Base-by-base conservation (phyloP, 2,113 vertebrate genomes). In the Cichladusa arquata region DNA sequence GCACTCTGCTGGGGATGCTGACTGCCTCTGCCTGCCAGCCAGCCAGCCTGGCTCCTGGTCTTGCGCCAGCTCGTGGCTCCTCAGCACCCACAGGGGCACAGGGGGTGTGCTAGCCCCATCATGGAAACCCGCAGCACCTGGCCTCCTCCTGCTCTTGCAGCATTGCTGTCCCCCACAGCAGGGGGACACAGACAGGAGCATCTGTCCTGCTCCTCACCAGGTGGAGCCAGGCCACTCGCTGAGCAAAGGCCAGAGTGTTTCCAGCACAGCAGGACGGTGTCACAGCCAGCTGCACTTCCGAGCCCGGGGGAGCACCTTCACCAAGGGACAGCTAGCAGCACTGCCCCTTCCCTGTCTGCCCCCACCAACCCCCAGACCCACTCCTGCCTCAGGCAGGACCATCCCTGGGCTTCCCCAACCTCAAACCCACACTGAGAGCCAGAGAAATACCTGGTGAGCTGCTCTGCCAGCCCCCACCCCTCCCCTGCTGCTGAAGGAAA, bases 111-210 rank as follows among this genome's bases (percentile, higher is more conserved):
- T 97, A 95, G 96, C 92, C 71, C 95, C 38, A 4, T 67, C 88
- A 42, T 5, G 47, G 95, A 88, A 10, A 10, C 70, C 36, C 6
- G 5, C 50, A 44, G 57, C 8, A 64, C 80, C 48, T 1, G 1
- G 42, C 31, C 45, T 85, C 31, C 93, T 84, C 92, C 92, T 97
- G 97, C 93, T 96, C 97, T 97, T 96, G 95, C 96, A 92, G 64
- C 92, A 81, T 14, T 29, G 3, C 96, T 92, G 69, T 44, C n/a
- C 45, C 74, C 31, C 5, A 3, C 44, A 8, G 19, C 56, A 50
- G 12, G 0, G 19, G 60, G 64, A 86, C 64, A 45, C 64, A 79
- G 26, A 47, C 1, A 3, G 54, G 31, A 72, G 10, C 26, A 4
- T 50, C 42, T 4, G 0, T 19, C 36, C 0, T 0, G 47, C 78